Percentiles rank a stretch among this genome's conserved stretches.
These are phyloP conservation scores for Tipula helvola DNA, from an alignment of 2,888 invertebrate genomes.

Conservation along the genomic window DNA sequence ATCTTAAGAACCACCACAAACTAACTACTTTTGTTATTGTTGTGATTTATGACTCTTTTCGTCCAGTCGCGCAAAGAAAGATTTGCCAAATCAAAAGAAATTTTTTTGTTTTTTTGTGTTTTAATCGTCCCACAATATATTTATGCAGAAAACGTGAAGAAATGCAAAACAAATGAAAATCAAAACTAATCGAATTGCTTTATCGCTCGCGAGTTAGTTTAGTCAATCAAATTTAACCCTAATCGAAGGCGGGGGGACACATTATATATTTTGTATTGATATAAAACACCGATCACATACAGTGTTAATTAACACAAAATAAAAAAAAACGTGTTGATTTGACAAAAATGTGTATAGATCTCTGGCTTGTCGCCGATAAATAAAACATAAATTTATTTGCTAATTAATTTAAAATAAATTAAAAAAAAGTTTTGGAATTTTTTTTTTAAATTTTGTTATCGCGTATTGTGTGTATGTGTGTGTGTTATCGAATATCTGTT, in stretches of 20 bases:
- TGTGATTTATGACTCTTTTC: neutral
- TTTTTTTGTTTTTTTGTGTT: neutral
- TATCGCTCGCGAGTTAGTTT: neutral
- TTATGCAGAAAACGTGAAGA: neutral
- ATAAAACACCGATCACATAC: neutral
- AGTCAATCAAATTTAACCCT: neutral
- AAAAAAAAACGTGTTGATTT: neutral
- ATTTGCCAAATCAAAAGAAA: neutral
- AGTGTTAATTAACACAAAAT: neutral
- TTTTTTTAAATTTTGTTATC: neutral
- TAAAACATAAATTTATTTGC: neutral
- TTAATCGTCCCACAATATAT: neutral
- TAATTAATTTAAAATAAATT: neutral
- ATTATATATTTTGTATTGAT: neutral
- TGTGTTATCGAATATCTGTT: constrained; percentile 4
- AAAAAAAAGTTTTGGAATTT: neutral
- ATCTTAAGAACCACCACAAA: neutral
- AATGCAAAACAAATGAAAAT: neutral
- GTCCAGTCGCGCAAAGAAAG: neutral
- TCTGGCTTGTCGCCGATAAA: neutral
- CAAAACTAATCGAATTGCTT: neutral
- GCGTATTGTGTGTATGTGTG: neutral
- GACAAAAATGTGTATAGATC: neutral
- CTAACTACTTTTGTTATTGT: neutral
- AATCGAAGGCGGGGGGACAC: neutral